These are phyloP conservation scores for Prosapia bicincta DNA, from an alignment of 2,888 invertebrate genomes.

Conservation along the genomic window DNA sequence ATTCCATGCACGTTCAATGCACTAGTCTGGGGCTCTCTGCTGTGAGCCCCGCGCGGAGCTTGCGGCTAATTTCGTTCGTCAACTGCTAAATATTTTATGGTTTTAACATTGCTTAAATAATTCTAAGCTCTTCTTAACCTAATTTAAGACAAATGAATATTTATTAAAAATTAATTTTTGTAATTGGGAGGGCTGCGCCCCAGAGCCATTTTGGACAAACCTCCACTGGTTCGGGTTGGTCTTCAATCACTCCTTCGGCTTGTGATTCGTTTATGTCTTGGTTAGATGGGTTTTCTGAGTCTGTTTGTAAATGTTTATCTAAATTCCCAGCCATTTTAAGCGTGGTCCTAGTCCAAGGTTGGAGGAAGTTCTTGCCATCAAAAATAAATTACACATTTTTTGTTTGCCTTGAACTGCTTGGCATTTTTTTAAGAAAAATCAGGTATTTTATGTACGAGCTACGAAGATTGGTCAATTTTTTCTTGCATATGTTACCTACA, in stretches of 20 bases:
- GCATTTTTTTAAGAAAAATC: constrained; percentile 16
- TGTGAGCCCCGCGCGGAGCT: too few relatives aligned
- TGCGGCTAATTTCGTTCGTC: too few relatives aligned
- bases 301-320: not conserved
- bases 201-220: too few relatives aligned
- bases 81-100: too few relatives aligned
- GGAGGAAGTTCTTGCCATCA: constrained; percentile 27
- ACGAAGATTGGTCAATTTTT: constrained; percentile 26
- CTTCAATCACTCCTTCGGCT: not conserved
- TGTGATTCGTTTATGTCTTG: not conserved
- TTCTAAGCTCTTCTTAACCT: too few relatives aligned
- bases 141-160: too few relatives aligned
- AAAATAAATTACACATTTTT: constrained; percentile 27
- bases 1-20: too few relatives aligned
- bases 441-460: constrained; percentile 24
- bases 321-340: not conserved
- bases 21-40: too few relatives aligned
- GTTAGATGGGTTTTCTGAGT: not conserved
- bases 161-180: too few relatives aligned
- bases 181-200: too few relatives aligned
- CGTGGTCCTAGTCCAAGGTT: not conserved
- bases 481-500: constrained; percentile 27
- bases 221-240: not conserved
- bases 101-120: too few relatives aligned
- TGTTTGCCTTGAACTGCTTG: constrained; percentile 6